These are phyloP conservation scores for Meda fulgida DNA, from an alignment of 2,797 vertebrate genomes.

Conservation along the genomic window DNA sequence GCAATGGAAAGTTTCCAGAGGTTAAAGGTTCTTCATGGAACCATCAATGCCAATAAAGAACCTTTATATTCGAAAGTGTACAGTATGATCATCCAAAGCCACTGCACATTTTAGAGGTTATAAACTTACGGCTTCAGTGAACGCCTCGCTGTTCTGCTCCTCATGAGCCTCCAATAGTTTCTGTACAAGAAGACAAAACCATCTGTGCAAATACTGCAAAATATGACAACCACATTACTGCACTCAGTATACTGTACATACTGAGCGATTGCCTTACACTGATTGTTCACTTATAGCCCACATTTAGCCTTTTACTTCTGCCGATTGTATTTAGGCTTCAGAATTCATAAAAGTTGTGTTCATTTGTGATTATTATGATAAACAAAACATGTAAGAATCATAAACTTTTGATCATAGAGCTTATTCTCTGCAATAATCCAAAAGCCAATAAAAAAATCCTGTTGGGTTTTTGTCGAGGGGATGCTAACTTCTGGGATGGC, in stretches of 20 bases:
- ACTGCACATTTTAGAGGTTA: background rate
- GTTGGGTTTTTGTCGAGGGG: no score
- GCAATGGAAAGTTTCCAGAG: background rate
- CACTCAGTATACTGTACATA: background rate
- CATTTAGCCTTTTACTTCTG: no score
- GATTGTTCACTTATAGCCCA: no score
- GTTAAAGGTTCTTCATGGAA: background rate
- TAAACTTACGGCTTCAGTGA: slow-evolving; percentile 91
- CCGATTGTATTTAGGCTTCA: no score
- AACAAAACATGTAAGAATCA: no score
- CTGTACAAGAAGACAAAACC: slow-evolving; percentile 69
- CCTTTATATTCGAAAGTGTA: background rate
- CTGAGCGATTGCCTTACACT: no score
- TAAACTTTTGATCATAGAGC: no score
- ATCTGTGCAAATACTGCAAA: slow-evolving; percentile 11
- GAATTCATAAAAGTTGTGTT: no score
- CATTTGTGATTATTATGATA: no score
- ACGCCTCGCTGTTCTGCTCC: slow-evolving; percentile 96
- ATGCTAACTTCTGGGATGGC: background rate
- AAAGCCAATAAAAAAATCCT: no score
- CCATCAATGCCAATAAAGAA: background rate
- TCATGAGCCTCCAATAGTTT: slow-evolving; percentile 97
- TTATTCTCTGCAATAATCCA: no score
- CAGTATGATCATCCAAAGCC: background rate
- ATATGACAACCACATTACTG: background rate